Conservation (phyloP, 1,140 invertebrate genomes). For the Drosophila yakuba region DNA sequence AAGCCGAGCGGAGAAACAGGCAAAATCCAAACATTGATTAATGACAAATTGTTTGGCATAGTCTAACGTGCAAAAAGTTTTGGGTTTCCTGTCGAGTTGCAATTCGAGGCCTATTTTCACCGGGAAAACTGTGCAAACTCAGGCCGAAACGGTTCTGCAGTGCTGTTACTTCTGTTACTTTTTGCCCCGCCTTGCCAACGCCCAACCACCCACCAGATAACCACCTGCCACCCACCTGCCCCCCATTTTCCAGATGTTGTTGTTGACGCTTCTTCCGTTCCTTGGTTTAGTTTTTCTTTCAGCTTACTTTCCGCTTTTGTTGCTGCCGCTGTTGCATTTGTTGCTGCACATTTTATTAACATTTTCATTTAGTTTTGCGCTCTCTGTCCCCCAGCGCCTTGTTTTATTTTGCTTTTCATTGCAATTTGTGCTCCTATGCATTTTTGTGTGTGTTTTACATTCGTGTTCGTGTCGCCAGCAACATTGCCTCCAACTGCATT, state of each 20-base stretch:
- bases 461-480: slow-evolving; percentile 77
- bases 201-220: not conserved
- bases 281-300: slow-evolving; percentile 79
- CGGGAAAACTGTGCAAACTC: slow-evolving; percentile 34
- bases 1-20: slow-evolving; percentile 16
- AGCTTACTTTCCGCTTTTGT: slow-evolving; percentile 70
- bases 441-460: slow-evolving; percentile 83
- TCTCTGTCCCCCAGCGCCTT: slow-evolving; percentile 18
- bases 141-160: slow-evolving; percentile 44
- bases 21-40: slow-evolving; percentile 72
- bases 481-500: slow-evolving; percentile 47
- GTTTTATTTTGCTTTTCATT: slow-evolving; percentile 76
- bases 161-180: slow-evolving; percentile 40
- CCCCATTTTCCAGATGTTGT: slow-evolving; percentile 25
- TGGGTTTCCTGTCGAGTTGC: slow-evolving; percentile 24
- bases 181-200: slow-evolving; percentile 10
- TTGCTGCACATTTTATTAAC: slow-evolving; percentile 81
- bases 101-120: slow-evolving; percentile 56
- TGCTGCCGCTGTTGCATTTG: slow-evolving; percentile 32
- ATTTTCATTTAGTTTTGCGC: slow-evolving; percentile 75
- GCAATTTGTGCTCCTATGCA: slow-evolving; percentile 82
- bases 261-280: slow-evolving; percentile 78
- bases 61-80: slow-evolving; percentile 41
- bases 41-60: slow-evolving; percentile 78
- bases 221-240: not conserved